Evolutionary conservation across 2,113 vertebrate genomes (phyloP).

Genomic region (Crocuta crocuta): DNA sequence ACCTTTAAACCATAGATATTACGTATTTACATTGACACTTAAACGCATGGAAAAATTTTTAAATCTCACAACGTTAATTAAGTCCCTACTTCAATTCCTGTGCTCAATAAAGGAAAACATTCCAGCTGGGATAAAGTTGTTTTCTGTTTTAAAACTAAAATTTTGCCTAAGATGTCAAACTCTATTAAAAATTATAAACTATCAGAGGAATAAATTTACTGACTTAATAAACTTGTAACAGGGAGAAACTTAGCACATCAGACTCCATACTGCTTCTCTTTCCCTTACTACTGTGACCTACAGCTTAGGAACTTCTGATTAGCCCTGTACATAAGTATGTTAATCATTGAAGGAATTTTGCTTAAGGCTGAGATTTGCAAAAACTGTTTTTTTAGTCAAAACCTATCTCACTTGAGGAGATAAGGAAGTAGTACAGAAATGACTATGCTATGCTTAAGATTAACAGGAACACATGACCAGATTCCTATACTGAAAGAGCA

Average conservation of each 20-base stretch:
- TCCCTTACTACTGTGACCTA: not conserved
- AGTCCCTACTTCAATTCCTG: not conserved
- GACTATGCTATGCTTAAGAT: not conserved
- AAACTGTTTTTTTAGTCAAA: not conserved
- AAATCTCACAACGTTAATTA: not conserved
- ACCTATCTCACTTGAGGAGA: not conserved
- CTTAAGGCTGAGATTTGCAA: not conserved
- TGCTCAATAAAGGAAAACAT: not conserved
- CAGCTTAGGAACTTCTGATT: not conserved
- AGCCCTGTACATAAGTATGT: not conserved
- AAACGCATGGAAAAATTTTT: not conserved
- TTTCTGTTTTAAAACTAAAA: slow-evolving; percentile 45
- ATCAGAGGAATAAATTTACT: slow-evolving; percentile 6
- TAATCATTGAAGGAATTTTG: not conserved
- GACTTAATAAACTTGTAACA: slow-evolving; percentile 42
- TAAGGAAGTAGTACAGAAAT: not conserved
- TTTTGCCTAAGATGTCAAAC: not conserved
- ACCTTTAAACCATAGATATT: not conserved
- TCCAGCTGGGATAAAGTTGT: not conserved
- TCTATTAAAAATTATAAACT: slow-evolving; percentile 47
- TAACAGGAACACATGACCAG: not conserved
- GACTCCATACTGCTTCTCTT: not conserved
- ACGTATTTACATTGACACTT: not conserved
- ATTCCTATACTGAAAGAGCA: not conserved
- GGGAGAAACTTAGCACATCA: not conserved